Percentiles rank a stretch among this genome's conserved stretches.
Evolutionary conservation across 1,140 invertebrate species (phyloP).

Genomic region (Rhynchophorus ferrugineus): DNA sequence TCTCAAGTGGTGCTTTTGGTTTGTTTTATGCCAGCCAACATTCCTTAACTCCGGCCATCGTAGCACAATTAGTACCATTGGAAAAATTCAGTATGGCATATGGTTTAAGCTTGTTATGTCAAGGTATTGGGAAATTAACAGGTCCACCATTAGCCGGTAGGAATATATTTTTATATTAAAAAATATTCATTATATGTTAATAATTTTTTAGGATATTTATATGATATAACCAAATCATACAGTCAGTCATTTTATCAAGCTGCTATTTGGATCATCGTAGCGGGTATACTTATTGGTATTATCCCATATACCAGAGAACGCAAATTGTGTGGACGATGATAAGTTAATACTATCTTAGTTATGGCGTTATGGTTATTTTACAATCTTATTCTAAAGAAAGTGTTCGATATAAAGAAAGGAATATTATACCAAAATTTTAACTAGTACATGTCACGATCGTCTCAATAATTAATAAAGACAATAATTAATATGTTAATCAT

Average conservation of each 20-base stretch:
- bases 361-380: too few species aligned
- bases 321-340: constrained; percentile 28
- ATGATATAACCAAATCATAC: constrained; percentile 62
- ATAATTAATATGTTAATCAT: too few species aligned
- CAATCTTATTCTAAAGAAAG: too few species aligned
- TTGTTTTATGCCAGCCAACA: constrained; percentile 80
- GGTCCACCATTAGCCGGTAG: constrained; percentile 54
- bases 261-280: constrained; percentile 67
- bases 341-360: too few species aligned
- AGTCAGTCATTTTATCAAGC: constrained; percentile 67
- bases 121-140: constrained; percentile 61
- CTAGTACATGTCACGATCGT: too few species aligned
- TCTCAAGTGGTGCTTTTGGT: constrained; percentile 62
- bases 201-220: constrained; percentile 53
- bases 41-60: constrained; percentile 78
- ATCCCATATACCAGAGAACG: constrained; percentile 60
- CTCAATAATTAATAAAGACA: too few species aligned
- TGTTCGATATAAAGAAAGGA: too few species aligned
- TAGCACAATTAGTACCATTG: constrained; percentile 70
- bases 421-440: too few species aligned
- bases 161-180: not conserved
- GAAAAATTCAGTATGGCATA: constrained; percentile 82
- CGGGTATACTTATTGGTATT: constrained; percentile 63
- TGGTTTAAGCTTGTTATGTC: constrained; percentile 75
- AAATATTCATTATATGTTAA: not conserved